Evolutionary conservation across 2,797 vertebrate species (phyloP), one percentile per base, ranked within the genome.

Genomic region (Allobates femoralis): DNA sequence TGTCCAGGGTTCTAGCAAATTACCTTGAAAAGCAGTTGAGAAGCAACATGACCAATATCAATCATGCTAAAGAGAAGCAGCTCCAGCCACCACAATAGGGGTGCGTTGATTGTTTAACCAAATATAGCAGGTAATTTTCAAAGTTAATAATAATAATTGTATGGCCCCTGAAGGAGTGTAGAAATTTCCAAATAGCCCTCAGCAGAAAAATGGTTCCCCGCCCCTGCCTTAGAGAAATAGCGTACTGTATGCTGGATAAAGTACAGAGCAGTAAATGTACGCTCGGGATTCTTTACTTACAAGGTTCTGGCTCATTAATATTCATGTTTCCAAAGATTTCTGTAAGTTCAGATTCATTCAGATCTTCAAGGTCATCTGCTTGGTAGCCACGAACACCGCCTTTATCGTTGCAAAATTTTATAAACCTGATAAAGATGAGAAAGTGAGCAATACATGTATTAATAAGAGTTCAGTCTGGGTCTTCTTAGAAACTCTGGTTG

Each of bases 371-470:
- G 32, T 62, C 16, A 37, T 88, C 41, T 0, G 56, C 91, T 30
- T 86, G 87, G 71, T 89, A 93, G 0, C 95, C 94, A 0, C 86
- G 91, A 19, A 91, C 95, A 3, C 91, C 93, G 0, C 92, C 92
- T 0, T 93, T 30, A 1, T 90, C 89, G 77, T 2, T 88, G 89
- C 95, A 96, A 91, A 93, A 95, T 10, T 75, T 88, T 89, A 95
- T 90, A 91, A 95, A 94, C 84, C 95, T 96, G 91, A 66, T 0
- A 10, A 85, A 7, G 67, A 5, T 74, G n/a, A n/a, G 18, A 21
- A 21, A 28, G 37, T 51, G 8, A 12, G 30, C 16, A 67, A 34
- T 21, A n/a, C n/a, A n/a, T n/a, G 18, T 19, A 32, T 67, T 30
- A 12, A 34, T 67, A 67, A 67, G 19, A 67, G 32, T 16, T n/a